These are phyloP conservation scores for Naja naja DNA, from an alignment of 2,113 vertebrate species.

Conservation along the genomic window DNA sequence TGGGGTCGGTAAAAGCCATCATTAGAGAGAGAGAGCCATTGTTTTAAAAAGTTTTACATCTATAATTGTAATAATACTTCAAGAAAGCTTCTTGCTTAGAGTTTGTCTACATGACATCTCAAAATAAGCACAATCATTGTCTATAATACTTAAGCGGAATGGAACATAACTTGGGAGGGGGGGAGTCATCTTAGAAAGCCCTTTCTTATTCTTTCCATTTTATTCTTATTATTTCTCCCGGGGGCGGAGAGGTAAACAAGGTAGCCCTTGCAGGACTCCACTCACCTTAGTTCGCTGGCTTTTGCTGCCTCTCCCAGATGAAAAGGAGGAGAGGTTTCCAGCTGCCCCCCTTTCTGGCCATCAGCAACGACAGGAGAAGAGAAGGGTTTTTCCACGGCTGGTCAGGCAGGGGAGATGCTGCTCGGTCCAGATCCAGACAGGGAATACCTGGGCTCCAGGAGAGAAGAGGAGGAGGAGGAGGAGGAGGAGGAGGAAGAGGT, in stretches of 20 bases:
- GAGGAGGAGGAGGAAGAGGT: neutral
- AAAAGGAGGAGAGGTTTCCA: neutral
- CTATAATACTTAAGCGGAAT: neutral
- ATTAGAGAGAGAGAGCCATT: neutral
- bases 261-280: neutral
- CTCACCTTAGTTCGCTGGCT: neutral
- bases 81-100: neutral
- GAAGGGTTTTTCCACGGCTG: neutral
- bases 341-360: neutral
- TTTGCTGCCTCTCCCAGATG: neutral
- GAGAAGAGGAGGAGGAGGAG: neutral
- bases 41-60: neutral
- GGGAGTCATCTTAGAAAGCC: neutral
- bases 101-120: neutral
- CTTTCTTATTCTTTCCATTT: neutral
- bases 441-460: neutral
- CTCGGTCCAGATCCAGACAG: neutral
- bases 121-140: neutral
- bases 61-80: neutral
- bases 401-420: neutral
- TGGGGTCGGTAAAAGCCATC: neutral
- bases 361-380: neutral
- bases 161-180: neutral
- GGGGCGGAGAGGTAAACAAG: neutral
- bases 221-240: neutral